A percentile compares a stretch with the other conserved stretches of the same genome.
Conservation (phyloP, 2,113 vertebrate species). For the Tiliqua scincoides region DNA sequence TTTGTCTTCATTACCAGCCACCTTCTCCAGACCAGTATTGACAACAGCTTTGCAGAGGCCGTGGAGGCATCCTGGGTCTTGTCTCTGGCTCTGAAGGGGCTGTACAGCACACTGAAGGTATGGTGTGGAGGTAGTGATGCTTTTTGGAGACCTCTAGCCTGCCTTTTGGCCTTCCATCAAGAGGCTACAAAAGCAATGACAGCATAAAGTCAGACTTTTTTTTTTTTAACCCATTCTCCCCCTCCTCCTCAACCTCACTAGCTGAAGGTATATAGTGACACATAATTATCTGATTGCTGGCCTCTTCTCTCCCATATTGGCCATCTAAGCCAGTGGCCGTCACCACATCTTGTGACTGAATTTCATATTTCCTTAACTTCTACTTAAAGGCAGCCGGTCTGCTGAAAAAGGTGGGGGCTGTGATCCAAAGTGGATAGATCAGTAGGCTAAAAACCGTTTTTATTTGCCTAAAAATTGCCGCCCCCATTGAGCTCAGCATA, state of each 20-base stretch:
- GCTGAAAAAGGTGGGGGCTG: background rate
- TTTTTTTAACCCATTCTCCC: too few species aligned
- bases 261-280: too few species aligned
- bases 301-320: too few species aligned
- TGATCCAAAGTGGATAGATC: too few species aligned
- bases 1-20: slow-evolving; percentile 90
- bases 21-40: slow-evolving; percentile 85
- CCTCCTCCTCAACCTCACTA: too few species aligned
- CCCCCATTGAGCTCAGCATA: too few species aligned
- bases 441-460: too few species aligned
- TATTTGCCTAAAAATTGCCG: too few species aligned
- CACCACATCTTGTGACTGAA: background rate
- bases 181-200: too few species aligned
- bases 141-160: background rate
- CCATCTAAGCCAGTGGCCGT: background rate
- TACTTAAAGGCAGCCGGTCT: background rate
- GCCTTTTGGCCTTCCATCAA: background rate
- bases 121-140: background rate
- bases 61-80: slow-evolving; percentile 97
- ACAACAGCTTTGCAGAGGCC: slow-evolving; percentile 84
- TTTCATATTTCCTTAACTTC: too few species aligned
- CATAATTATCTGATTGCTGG: too few species aligned
- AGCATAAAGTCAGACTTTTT: too few species aligned
- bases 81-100: slow-evolving; percentile 91
- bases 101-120: slow-evolving; percentile 95